Percentiles rank a stretch among this genome's conserved stretches.
phyloP scores from a whole-genome alignment of 2,888 invertebrate genomes.

The Dolomedes plantarius region DNA sequence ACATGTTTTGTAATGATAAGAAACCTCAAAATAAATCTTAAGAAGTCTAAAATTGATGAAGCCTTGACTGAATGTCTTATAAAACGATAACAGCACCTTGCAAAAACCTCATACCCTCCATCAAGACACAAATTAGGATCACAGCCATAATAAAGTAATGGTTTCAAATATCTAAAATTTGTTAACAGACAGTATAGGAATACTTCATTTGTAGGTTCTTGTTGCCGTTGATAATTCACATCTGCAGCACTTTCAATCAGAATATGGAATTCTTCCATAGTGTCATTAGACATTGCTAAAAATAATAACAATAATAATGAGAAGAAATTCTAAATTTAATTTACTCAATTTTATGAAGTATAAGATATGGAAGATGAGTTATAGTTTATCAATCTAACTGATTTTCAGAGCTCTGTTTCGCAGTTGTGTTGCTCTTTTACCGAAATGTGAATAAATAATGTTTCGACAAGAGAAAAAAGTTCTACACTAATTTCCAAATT shows the following conservation, averaged over 20 bases:
- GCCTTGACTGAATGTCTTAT: conserved; percentile 1
- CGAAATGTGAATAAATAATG: too few species aligned
- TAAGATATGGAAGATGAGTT: not conserved
- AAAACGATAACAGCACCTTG: conserved; percentile 20
- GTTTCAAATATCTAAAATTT: not conserved
- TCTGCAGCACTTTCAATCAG: conserved; percentile 38
- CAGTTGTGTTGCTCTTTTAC: too few species aligned
- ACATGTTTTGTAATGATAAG: conserved; percentile 23
- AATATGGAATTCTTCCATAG: conserved; percentile 19
- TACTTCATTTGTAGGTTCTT: conserved; percentile 38
- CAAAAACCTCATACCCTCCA: conserved; percentile 22
- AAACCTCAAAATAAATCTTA: conserved; percentile 29
- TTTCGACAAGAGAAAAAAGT: too few species aligned
- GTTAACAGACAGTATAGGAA: conserved; percentile 38
- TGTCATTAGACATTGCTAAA: conserved; percentile 34
- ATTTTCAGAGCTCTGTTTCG: too few species aligned
- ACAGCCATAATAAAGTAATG: conserved; percentile 45
- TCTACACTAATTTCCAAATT: too few species aligned
- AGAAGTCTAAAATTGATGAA: not conserved
- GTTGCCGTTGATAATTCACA: conserved; percentile 33
- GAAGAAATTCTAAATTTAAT: too few species aligned
- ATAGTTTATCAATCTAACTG: too few species aligned
- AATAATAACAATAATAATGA: too few species aligned
- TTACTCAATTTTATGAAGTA: too few species aligned
- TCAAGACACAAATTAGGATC: conserved; percentile 44